Evolutionary conservation across 1,140 invertebrate species (phyloP).

Genomic region (Oryctes rhinoceros): DNA sequence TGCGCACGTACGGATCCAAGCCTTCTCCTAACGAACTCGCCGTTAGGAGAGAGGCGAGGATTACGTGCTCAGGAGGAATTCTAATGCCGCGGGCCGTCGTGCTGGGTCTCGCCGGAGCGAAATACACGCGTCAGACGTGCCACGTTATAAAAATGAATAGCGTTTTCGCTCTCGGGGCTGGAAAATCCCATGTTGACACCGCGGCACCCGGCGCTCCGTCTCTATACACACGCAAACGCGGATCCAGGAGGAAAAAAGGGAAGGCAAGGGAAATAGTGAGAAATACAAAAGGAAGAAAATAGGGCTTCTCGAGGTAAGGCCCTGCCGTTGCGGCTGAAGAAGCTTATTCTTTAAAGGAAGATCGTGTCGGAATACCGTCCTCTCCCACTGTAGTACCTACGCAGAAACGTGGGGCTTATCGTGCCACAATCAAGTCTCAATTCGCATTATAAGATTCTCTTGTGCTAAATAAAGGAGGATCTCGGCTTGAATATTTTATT

Average conservation of each 20-base stretch:
- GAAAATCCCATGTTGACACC: slow-evolving; percentile 15
- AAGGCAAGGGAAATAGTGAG: not conserved
- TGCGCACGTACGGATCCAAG: slow-evolving; percentile 13
- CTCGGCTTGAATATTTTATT: slow-evolving; percentile 54
- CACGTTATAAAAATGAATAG: slow-evolving; percentile 29
- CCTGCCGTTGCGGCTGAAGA: not conserved
- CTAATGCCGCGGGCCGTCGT: slow-evolving; percentile 11
- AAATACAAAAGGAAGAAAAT: not conserved
- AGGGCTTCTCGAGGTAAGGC: not conserved
- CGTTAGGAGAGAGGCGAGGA: slow-evolving; percentile 16
- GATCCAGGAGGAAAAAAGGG: not conserved
- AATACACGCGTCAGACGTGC: slow-evolving; percentile 1
- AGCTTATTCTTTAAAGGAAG: not conserved
- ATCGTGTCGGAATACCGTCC: not conserved
- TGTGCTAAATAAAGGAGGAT: slow-evolving; percentile 53
- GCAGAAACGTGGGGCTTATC: not conserved
- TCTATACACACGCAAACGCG: not conserved
- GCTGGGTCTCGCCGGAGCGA: not conserved
- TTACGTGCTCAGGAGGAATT: slow-evolving; percentile 31
- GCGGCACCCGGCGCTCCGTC: not conserved
- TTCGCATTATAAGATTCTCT: slow-evolving; percentile 50
- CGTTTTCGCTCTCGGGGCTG: slow-evolving; percentile 21
- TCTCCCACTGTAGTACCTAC: not conserved
- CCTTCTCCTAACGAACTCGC: slow-evolving; percentile 24
- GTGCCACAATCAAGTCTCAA: slow-evolving; percentile 3